Evolutionary conservation across 2,888 invertebrate genomes (phyloP), one percentile per base, ranked within the genome.

Genomic region (Lasioglossum figueresi): DNA sequence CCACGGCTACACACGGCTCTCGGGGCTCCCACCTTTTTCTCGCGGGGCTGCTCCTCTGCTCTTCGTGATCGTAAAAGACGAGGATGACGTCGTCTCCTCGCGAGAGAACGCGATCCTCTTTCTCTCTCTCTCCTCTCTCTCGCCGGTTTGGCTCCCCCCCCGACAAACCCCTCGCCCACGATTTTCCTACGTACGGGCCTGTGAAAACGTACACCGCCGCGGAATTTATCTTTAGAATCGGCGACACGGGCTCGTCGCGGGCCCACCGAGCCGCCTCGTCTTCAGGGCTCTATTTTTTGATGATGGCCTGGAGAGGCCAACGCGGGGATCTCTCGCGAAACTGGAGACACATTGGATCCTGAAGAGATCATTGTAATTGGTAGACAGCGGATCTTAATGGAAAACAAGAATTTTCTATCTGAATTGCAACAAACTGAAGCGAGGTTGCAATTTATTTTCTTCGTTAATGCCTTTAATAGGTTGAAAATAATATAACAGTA

Each of bases 181-280:
- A 59, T 68, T 83, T 79, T 82, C 84, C 82, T 88, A 76, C 83
- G 87, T 84, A 87, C 87, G 88, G 90, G 78, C 86, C 85, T 87
- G 85, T 89, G 90, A 89, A 91, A 91, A 91, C 84, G 88, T 89
- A 91, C 86, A 91, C 89, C 90, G 82, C 81, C 74, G 76, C 79
- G 86, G 79, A 82, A 84, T 85, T 73, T 91, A 89, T 91, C 91
- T 92, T 92, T 92, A 90, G 91, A 85, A 88, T 84, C 89, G 83
- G 80, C 82, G 78, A 74, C 84, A 78, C 84, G 78, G 72, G 66
- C 82, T 75, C 14, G 80, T 34, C 31, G 2, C 40, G 59, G 71
- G 34, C n/a, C 59, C n/a, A 59, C 12, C 59, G 16, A 63, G 63
- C 6, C 27, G 16, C 16, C 31, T 63, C 31, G 16, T 68, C 59